phyloP scores from a whole-genome alignment of 2,113 vertebrate genomes.

The Prinia subflava region DNA sequence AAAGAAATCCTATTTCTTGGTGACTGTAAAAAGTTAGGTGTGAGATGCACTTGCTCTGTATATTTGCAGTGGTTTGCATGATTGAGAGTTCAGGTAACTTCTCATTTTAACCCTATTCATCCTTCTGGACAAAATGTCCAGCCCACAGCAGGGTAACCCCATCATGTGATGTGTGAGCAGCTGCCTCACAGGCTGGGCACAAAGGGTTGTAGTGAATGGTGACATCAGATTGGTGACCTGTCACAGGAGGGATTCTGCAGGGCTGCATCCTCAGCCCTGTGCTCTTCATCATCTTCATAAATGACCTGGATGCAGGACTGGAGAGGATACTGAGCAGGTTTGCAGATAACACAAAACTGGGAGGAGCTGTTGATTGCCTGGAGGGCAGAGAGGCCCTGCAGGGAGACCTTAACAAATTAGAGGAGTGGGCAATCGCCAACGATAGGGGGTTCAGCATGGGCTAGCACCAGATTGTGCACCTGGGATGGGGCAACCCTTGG shows the following conservation, averaged over 20 bases:
- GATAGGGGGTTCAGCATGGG: rapidly evolving
- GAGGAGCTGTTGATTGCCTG: not conserved
- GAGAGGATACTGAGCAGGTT: not conserved
- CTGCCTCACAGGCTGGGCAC: not conserved
- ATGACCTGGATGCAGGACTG: not conserved
- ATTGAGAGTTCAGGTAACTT: not conserved
- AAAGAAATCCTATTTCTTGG: not conserved
- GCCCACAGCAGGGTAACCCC: not conserved
- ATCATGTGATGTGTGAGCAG: not conserved
- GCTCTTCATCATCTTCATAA: not conserved
- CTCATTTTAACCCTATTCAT: not conserved
- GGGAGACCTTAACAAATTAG: not conserved
- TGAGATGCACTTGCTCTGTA: not conserved
- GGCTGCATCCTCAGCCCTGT: not conserved
- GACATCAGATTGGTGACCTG: not conserved
- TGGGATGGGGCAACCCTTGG: not conserved
- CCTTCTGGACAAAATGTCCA: not conserved
- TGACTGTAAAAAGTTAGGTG: not conserved
- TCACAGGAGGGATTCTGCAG: not conserved
- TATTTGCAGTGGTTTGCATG: not conserved
- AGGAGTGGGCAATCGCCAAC: not conserved
- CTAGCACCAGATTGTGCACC: not conserved
- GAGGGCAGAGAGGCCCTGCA: not conserved
- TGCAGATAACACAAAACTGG: not conserved
- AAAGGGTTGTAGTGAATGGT: not conserved